A percentile compares a stretch with the other conserved stretches of the same genome.
phyloP scores from a whole-genome alignment of 2,888 invertebrate genomes.

The Stenichneumon culpator region DNA sequence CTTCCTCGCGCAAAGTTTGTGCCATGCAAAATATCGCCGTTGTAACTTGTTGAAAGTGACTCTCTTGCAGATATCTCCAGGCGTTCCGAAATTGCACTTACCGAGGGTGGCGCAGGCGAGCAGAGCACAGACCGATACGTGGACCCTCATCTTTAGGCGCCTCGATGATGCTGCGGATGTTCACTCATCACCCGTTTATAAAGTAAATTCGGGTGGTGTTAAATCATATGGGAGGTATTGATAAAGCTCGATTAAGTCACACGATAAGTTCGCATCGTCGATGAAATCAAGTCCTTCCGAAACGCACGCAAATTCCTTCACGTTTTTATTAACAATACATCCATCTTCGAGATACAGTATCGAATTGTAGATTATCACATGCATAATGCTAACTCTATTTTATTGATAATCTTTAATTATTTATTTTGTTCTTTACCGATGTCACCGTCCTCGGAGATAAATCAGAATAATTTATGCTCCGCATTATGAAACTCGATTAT shows the following conservation, averaged over 20 bases:
- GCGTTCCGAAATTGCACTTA: constrained; percentile 63
- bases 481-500: constrained; percentile 5
- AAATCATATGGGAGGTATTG: constrained; percentile 34
- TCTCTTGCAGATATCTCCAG: no score
- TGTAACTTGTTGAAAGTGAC: no score
- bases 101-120: constrained; percentile 70
- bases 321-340: background rate
- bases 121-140: constrained; percentile 69
- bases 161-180: constrained; percentile 56
- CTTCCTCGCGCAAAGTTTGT: no score
- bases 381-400: background rate
- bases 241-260: constrained; percentile 28
- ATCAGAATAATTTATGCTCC: constrained; percentile 12
- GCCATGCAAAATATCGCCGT: no score
- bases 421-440: background rate
- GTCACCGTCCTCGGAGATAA: background rate
- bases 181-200: constrained; percentile 70
- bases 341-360: background rate
- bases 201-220: constrained; percentile 54
- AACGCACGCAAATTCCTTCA: background rate
- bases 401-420: background rate
- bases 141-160: constrained; percentile 72
- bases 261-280: constrained; percentile 61
- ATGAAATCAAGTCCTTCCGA: background rate
- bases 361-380: background rate